These are phyloP conservation scores for Cephonodes hylas DNA, from an alignment of 2,888 invertebrate species.

Conservation along the genomic window DNA sequence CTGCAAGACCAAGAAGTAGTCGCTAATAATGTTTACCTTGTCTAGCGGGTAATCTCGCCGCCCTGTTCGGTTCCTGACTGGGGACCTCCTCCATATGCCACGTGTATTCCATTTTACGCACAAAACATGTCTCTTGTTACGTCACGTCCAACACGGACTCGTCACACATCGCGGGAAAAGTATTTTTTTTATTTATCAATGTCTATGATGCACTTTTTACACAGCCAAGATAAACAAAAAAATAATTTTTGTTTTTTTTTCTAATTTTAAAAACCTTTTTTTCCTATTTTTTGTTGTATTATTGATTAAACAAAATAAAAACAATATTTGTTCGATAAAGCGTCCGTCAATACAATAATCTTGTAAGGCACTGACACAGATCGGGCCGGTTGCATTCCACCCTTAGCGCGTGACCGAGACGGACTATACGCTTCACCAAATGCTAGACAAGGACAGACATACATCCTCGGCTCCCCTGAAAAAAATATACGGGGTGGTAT, in stretches of 20 bases:
- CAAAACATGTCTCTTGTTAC: slow-evolving; percentile 25
- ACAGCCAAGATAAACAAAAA: background rate
- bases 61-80: slow-evolving; percentile 51
- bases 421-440: slow-evolving; percentile 33
- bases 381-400: slow-evolving; percentile 46
- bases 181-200: slow-evolving; percentile 15
- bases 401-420: slow-evolving; percentile 60
- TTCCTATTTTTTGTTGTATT: slow-evolving; percentile 10
- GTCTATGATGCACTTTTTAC: background rate
- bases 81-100: slow-evolving; percentile 71
- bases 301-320: slow-evolving; percentile 34
- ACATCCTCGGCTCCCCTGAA: slow-evolving; percentile 56
- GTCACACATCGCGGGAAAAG: slow-evolving; percentile 41
- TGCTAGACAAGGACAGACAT: slow-evolving; percentile 50
- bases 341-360: slow-evolving; percentile 72
- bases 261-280: too few relatives aligned
- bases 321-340: slow-evolving; percentile 43
- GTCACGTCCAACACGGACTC: slow-evolving; percentile 46
- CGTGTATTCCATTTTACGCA: slow-evolving; percentile 72
- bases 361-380: slow-evolving; percentile 66
- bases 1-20: too few relatives aligned
- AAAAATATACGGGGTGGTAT: slow-evolving; percentile 51
- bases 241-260: background rate
- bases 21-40: slow-evolving; percentile 67
- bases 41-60: slow-evolving; percentile 50